Evolutionary conservation across 2,888 invertebrate species (phyloP), one percentile per base, ranked within the genome.

Genomic region (Drosophila phalerata): DNA sequence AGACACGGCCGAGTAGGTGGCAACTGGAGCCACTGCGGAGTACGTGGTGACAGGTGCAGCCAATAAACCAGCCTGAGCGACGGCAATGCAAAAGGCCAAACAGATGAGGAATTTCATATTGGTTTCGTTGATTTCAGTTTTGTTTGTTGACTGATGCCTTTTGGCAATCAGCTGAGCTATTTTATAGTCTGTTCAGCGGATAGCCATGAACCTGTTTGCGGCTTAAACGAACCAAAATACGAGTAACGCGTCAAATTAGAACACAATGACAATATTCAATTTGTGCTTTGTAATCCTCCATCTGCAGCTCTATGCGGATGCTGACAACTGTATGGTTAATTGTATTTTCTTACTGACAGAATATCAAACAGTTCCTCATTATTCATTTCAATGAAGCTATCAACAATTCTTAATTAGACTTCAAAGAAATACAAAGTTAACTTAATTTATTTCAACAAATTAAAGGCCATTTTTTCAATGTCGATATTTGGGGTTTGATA

Each of bases 41-140:
- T 71, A 73, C 10, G 38, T 73, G 74, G 53, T 53, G n/a, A 74
- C 55, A 13, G 75, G 72, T 28, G 75, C 61, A 13, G 61, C 43
- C 61, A 73, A 49, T 48, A 73, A 62, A 9, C 70, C 70, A 49
- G 76, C 76, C 57, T 75, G 76, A 5, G 77, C 65, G 38, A 48
- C 40, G 13, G 73, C 66, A 51, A 65, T 43, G 52, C 72, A 71
- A 17, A 71, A 37, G 25, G 57, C 45, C 45, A 74, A 65, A 58
- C 53, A 48, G 45, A 77, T 61, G 73, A 72, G 60, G 48, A 73
- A 61, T 73, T 75, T 75, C 75, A 75, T 75, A 57, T 77, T 73
- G 73, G 40, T 43, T 70, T 38, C 38, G 17, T 51, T 45, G 38
- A 30, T n/a, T 37, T 53, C 17, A 5, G n/a, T 19, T 43, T 13